Base-by-base conservation (phyloP, 2,888 invertebrate genomes). In the Agriopis leucophaearia region DNA sequence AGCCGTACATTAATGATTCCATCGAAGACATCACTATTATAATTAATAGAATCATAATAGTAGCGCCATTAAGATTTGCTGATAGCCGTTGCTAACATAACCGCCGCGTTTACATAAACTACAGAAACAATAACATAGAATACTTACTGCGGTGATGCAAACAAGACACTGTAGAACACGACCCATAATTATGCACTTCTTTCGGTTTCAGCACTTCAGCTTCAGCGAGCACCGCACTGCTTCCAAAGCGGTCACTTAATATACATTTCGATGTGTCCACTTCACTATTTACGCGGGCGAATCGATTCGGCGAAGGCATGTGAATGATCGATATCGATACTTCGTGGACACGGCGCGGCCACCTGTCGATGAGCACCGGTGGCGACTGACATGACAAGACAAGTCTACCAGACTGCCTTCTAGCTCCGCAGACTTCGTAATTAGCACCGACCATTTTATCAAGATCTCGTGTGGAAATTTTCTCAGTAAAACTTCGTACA, bases 111-210 rank as follows among this genome's bases (percentile, higher is more conserved):
- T 51, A 64, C 56, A 60, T 61, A 69, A 66, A 58, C 57, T 18
- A 18, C 27, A 36, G 16, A 69, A 60, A 62, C 59, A 68, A 68
- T 60, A 60, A 64, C 44, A 60, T 38, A 8, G 51, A 62, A 56
- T 65, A 87, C 88, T 86, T 72, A 91, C 91, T 81, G 87, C 74
- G 69, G 78, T 79, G 74, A 88, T 79, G 81, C 79, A 84, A 74
- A 89, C 72, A 68, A 87, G 72, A 70, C 79, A 84, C 70, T 79
- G 73, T 68, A 84, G 74, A 80, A 79, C 83, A 85, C 87, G 82
- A 74, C 82, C 85, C 91, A 89, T 90, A 70, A 69, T 74, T 78
- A 72, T 76, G 67, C 74, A 80, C 70, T 71, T 68, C 12, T 57
- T 54, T 44, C 10, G 10, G 12, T 52, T 45, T 40, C 57, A 75